phyloP scores from a whole-genome alignment of 2,113 vertebrate species.

The Hippocampus comes region DNA sequence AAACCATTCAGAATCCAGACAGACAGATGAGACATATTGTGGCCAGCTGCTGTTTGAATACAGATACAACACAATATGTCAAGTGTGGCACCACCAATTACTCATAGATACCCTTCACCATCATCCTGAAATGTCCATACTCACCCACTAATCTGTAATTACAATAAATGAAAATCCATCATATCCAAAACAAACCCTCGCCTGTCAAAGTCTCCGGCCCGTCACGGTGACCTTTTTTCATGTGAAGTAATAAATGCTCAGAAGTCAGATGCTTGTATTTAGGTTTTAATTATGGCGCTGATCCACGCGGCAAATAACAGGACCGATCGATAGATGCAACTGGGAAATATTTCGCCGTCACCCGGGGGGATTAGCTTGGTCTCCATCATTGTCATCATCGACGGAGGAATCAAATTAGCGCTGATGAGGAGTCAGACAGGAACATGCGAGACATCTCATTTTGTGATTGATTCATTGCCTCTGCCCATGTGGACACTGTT shows the following conservation, averaged over 20 bases:
- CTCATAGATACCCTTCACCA: conserved; percentile 30
- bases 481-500: not conserved
- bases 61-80: not conserved
- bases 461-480: not conserved
- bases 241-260: conserved; percentile 64
- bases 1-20: conserved; percentile 36
- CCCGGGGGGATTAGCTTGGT: conserved; percentile 56
- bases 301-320: conserved; percentile 77
- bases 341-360: conserved; percentile 71
- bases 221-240: conserved; percentile 66
- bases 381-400: conserved; percentile 58
- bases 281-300: conserved; percentile 76
- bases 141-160: conserved; percentile 48
- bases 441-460: not conserved
- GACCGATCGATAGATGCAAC: conserved; percentile 72
- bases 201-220: conserved; percentile 51
- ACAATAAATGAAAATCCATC: conserved; percentile 56
- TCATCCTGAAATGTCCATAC: conserved; percentile 16
- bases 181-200: conserved; percentile 58
- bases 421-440: conserved; percentile 40
- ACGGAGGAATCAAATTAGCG: conserved; percentile 65
- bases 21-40: conserved; percentile 43
- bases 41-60: conserved; percentile 25
- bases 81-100: conserved; percentile 11
- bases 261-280: conserved; percentile 68